Percentiles rank a stretch among this genome's conserved stretches.
Conservation (phyloP, 30 jellyfish, hydroid and myxozoan genomes). For the Aurelia sp. region DNA sequence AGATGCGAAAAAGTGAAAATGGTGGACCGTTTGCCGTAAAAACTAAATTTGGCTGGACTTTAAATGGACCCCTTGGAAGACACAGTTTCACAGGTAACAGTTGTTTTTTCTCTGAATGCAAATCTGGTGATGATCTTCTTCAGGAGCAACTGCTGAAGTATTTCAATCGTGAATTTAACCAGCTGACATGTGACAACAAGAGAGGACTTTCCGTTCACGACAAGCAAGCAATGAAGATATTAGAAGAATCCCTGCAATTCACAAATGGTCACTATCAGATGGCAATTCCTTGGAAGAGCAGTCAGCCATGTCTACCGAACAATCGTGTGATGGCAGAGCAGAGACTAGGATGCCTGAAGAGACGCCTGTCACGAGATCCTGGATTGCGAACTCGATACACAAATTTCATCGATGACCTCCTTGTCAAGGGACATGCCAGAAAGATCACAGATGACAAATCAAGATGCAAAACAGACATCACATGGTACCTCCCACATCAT, state of each 20-base stretch:
- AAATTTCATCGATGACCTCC: neutral
- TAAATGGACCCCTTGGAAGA: neutral
- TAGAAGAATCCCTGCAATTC: constrained; percentile 30
- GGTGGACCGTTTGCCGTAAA: neutral
- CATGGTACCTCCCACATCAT: constrained; percentile 3
- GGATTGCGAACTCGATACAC: constrained; percentile 1
- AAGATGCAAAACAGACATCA: neutral
- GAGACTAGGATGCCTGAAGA: constrained; percentile 42
- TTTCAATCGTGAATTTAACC: constrained; percentile 38
- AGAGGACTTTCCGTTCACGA: constrained; percentile 38
- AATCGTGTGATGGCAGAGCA: too few species aligned
- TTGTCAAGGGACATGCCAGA: constrained; percentile 12
- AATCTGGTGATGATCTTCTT: constrained; percentile 1
- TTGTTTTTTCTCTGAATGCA: constrained; percentile 13
- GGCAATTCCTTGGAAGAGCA: too few species aligned
- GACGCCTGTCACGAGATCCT: neutral
- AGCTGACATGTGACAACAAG: constrained; percentile 19
- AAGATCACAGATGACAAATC: neutral
- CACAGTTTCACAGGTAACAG: neutral
- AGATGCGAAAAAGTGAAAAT: neutral
- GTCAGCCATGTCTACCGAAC: too few species aligned
- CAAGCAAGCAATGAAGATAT: constrained; percentile 41
- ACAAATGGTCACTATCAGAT: neutral
- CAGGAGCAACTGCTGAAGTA: constrained; percentile 16
- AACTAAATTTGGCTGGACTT: neutral